Percentiles rank a stretch among this genome's conserved stretches.
Conservation (phyloP, 37 sponge, comb jelly and placozoan genomes). For the Eunapius fragilis region DNA sequence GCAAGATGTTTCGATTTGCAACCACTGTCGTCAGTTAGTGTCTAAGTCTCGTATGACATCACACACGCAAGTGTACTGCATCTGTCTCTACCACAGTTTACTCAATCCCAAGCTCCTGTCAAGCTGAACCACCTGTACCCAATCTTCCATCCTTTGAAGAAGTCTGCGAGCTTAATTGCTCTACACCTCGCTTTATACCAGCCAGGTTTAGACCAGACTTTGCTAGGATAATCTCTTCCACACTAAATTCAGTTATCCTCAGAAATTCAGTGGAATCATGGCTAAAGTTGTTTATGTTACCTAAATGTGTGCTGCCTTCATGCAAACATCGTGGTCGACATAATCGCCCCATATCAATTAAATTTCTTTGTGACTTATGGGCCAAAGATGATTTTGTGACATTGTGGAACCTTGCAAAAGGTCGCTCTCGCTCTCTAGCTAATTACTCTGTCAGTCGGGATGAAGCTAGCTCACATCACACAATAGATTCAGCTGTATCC, state of each 20-base stretch:
- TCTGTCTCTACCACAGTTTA: background rate
- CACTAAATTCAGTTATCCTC: background rate
- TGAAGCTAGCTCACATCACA: background rate
- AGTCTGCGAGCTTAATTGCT: background rate
- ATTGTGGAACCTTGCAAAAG: background rate
- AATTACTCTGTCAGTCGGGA: background rate
- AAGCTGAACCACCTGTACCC: background rate
- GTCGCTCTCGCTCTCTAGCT: background rate
- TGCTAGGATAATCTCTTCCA: background rate
- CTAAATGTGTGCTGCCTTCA: background rate
- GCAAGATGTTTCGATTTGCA: background rate
- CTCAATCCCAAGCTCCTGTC: background rate
- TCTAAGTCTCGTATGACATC: background rate
- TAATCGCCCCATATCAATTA: background rate
- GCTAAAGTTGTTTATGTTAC: background rate
- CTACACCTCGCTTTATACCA: background rate
- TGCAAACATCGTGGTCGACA: background rate
- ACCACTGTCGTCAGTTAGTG: background rate
- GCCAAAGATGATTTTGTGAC: background rate
- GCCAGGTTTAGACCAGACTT: background rate
- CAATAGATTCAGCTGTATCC: no score
- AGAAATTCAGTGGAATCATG: background rate
- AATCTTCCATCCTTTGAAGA: background rate
- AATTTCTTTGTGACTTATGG: background rate
- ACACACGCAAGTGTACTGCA: background rate